Percentiles rank a stretch among this genome's conserved stretches.
Evolutionary conservation across 2,797 vertebrate species (phyloP).

Genomic region (Urophycis tenuis): DNA sequence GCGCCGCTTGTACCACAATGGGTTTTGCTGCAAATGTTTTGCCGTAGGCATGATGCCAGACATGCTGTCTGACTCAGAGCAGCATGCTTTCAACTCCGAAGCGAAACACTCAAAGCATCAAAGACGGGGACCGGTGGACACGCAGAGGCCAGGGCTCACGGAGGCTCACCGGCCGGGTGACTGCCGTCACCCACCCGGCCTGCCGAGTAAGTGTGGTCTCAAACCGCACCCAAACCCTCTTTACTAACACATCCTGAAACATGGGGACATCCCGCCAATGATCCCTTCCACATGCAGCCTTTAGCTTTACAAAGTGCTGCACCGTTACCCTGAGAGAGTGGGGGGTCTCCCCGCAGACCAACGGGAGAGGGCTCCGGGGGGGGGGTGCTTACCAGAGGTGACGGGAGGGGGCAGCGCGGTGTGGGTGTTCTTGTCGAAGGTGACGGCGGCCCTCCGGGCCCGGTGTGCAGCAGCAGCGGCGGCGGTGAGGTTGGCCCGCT

Average conservation of each 20-base stretch:
- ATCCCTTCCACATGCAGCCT: no score
- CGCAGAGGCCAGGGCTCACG: background rate
- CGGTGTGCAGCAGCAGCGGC: no score
- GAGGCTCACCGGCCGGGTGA: background rate
- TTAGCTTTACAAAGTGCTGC: no score
- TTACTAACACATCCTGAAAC: no score
- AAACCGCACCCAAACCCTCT: no score
- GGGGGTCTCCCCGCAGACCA: no score
- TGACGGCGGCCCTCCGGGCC: constrained; percentile 70
- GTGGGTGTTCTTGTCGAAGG: constrained; percentile 70
- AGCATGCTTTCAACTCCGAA: background rate
- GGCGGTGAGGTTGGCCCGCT: constrained; percentile 66
- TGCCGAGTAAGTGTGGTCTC: no score
- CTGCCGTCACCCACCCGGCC: no score
- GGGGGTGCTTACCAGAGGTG: constrained; percentile 52
- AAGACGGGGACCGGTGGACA: background rate
- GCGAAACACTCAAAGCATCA: background rate
- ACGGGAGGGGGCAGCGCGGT: constrained; percentile 57
- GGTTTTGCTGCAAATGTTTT: background rate
- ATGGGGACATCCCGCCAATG: no score
- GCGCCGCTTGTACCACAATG: no score
- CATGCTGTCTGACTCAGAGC: background rate
- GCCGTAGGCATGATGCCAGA: background rate
- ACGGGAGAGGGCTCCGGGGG: no score
- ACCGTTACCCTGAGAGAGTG: no score